phyloP scores from a whole-genome alignment of 2,888 invertebrate genomes.

The Acrocyrtus sp. region DNA sequence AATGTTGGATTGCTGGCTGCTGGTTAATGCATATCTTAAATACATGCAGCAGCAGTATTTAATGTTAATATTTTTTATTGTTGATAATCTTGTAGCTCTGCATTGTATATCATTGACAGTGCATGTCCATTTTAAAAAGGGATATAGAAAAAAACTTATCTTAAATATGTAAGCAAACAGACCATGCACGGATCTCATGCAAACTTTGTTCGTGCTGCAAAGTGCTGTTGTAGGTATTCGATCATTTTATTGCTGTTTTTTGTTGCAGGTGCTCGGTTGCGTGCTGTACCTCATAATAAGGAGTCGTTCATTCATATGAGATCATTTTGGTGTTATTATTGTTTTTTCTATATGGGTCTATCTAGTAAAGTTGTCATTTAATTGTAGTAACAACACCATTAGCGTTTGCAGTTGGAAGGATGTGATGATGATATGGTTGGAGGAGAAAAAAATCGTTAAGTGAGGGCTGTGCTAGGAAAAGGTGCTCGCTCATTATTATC shows the following conservation, averaged over 20 bases:
- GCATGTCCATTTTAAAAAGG: neutral
- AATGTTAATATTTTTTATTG: neutral
- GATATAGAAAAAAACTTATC: too few species aligned
- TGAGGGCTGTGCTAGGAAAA: too few species aligned
- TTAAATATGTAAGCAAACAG: too few species aligned
- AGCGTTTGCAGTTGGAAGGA: neutral
- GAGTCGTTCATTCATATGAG: conserved; percentile 19
- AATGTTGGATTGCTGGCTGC: too few species aligned
- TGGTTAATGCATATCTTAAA: neutral
- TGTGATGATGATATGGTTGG: conserved; percentile 4
- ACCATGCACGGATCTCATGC: conserved; percentile 38
- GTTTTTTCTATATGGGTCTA: neutral
- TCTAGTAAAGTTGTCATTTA: conserved; percentile 3
- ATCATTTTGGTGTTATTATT: conserved; percentile 15
- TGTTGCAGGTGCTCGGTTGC: conserved; percentile 5
- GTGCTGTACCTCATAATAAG: conserved; percentile 4
- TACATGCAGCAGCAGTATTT: too few species aligned
- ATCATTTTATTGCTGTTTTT: conserved; percentile 3
- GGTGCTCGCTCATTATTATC: too few species aligned
- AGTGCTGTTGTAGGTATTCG: too few species aligned
- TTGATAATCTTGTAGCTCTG: neutral
- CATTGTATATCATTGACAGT: neutral
- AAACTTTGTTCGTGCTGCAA: neutral
- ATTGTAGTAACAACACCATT: neutral
- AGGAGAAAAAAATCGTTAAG: conserved; percentile 5